Percentiles rank a stretch among this genome's conserved stretches.
phyloP scores from a whole-genome alignment of 2,797 vertebrate species.

The Mormyrus hasselquistii region DNA sequence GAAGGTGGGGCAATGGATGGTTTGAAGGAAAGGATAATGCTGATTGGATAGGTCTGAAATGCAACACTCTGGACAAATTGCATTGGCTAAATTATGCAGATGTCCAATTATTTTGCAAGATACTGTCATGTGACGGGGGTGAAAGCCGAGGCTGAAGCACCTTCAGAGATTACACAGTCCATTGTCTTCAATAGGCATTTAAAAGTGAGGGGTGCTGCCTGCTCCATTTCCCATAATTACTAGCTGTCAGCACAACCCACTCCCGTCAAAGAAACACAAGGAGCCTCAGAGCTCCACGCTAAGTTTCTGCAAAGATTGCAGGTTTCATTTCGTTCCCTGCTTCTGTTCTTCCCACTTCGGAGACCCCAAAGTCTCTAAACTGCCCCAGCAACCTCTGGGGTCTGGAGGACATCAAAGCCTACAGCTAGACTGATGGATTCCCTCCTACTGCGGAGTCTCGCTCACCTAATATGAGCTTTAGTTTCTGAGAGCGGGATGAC shows the following conservation, averaged over 20 bases:
- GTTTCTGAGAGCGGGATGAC: background rate
- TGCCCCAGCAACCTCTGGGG: background rate
- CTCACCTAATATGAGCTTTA: background rate
- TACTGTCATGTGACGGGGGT: background rate
- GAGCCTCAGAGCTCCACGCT: background rate
- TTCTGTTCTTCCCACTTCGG: background rate
- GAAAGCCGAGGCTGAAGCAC: background rate
- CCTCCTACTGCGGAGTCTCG: background rate
- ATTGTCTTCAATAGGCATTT: background rate
- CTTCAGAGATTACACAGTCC: background rate
- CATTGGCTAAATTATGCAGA: background rate
- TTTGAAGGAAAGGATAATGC: background rate
- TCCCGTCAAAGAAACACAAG: background rate
- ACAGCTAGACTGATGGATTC: background rate
- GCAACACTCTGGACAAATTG: background rate
- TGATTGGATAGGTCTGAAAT: background rate
- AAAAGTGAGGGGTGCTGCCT: background rate
- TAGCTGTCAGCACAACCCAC: slow-evolving; percentile 2
- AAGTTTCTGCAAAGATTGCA: background rate
- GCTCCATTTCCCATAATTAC: background rate
- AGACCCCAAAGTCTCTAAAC: background rate
- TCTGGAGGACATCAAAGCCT: background rate
- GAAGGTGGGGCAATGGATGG: background rate
- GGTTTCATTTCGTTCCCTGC: background rate
- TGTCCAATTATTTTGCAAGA: background rate